Conservation (phyloP, 1,140 invertebrate genomes). For the Drosophila hydei region DNA sequence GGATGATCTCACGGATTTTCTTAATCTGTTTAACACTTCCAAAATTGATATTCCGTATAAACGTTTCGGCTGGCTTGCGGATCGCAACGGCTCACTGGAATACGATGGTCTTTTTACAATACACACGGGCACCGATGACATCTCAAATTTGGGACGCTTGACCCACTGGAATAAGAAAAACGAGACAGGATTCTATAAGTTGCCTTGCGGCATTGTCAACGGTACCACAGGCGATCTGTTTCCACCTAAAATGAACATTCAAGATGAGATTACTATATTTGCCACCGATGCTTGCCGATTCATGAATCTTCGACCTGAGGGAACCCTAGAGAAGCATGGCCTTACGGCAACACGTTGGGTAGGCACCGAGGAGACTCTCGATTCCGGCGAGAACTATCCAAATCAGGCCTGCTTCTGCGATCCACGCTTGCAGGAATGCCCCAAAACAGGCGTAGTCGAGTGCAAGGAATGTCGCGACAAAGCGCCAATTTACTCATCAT, state of each 20-base stretch:
- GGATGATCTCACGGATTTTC: conserved; percentile 87
- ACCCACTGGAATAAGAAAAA: conserved; percentile 88
- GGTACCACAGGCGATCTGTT: conserved; percentile 92
- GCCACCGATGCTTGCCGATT: conserved; percentile 89
- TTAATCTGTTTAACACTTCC: conserved; percentile 85
- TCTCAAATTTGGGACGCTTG: conserved; percentile 87
- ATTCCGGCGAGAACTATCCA: conserved; percentile 88
- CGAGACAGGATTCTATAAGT: conserved; percentile 85
- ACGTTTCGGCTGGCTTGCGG: conserved; percentile 92
- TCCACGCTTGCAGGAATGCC: conserved; percentile 81
- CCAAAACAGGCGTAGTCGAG: conserved; percentile 86
- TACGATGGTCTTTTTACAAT: conserved; percentile 92
- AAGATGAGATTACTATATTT: conserved; percentile 87
- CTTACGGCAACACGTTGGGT: conserved; percentile 87
- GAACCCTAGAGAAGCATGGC: conserved; percentile 77
- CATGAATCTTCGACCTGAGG: conserved; percentile 81
- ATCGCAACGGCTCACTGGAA: conserved; percentile 88
- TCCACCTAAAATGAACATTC: conserved; percentile 87
- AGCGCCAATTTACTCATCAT: conserved; percentile 92
- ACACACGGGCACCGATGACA: conserved; percentile 87
- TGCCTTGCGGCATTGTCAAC: conserved; percentile 87
- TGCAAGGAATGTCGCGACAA: conserved; percentile 89
- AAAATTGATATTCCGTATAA: conserved; percentile 87
- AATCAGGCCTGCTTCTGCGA: conserved; percentile 86
- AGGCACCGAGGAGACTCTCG: conserved; percentile 86